Evolutionary conservation across 2,888 invertebrate genomes (phyloP).

Genomic region (Autographa pulchrina): DNA sequence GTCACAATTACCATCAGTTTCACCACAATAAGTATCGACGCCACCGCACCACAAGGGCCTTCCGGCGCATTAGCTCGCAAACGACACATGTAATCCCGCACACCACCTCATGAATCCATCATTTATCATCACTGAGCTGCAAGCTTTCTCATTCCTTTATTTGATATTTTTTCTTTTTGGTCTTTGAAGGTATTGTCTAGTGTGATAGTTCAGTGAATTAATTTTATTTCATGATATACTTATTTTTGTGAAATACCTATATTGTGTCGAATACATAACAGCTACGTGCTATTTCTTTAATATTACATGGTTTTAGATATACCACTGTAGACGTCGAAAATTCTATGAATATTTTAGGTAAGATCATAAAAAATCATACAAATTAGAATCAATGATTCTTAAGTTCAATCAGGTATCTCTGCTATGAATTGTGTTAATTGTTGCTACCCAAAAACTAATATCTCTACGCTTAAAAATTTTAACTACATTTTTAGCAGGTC

Average conservation of each 20-base stretch:
- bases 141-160: conserved; percentile 61
- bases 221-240: background rate
- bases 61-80: conserved; percentile 80
- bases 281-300: no score
- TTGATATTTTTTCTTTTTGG: conserved; percentile 47
- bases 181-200: background rate
- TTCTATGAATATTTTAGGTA: no score
- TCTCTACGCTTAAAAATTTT: no score
- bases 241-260: background rate
- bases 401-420: no score
- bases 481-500: no score
- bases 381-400: no score
- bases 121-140: conserved; percentile 78
- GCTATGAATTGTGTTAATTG: no score
- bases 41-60: conserved; percentile 55
- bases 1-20: background rate
- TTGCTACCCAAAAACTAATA: no score
- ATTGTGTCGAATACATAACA: no score
- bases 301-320: no score
- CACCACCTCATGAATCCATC: conserved; percentile 84
- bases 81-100: conserved; percentile 84
- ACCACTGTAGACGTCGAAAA: no score
- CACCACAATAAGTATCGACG: conserved; percentile 26
- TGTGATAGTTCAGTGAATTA: background rate
- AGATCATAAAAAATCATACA: no score